Evolutionary conservation across 2,797 vertebrate species (phyloP).

Genomic region (Phrynocephalus guinanensis): DNA sequence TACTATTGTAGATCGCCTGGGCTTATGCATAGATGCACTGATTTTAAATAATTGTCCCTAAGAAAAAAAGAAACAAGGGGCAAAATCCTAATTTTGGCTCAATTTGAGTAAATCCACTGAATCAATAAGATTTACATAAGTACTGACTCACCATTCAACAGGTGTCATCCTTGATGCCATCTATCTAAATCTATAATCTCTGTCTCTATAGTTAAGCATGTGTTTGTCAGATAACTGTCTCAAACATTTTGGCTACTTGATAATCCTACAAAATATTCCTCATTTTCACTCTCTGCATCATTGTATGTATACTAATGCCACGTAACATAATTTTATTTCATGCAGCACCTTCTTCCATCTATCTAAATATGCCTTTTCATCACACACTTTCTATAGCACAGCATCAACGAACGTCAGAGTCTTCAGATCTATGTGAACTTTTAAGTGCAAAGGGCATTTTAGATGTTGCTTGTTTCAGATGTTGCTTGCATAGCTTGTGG

Average conservation of each 20-base stretch:
- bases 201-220: neutral
- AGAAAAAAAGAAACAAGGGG: too few relatives aligned
- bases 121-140: too few relatives aligned
- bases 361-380: constrained; percentile 11
- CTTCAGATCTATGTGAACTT: constrained; percentile 5
- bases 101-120: too few relatives aligned
- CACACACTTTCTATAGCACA: neutral
- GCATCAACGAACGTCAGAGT: neutral
- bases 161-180: too few relatives aligned
- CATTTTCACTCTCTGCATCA: neutral
- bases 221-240: neutral
- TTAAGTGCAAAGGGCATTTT: constrained; percentile 27
- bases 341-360: neutral
- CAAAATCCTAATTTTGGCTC: too few relatives aligned
- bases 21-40: too few relatives aligned
- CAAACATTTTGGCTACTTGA: neutral
- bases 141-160: too few relatives aligned
- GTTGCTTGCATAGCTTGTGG: neutral
- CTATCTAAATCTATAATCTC: neutral
- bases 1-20: too few relatives aligned
- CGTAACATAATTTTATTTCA: neutral
- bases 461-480: constrained; percentile 1
- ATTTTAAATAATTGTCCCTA: too few relatives aligned
- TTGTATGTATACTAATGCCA: neutral
- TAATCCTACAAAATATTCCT: neutral